Percentiles rank a stretch among this genome's conserved stretches.
These are phyloP conservation scores for Aegithalos caudatus DNA, from an alignment of 2,113 vertebrate species.

Conservation along the genomic window DNA sequence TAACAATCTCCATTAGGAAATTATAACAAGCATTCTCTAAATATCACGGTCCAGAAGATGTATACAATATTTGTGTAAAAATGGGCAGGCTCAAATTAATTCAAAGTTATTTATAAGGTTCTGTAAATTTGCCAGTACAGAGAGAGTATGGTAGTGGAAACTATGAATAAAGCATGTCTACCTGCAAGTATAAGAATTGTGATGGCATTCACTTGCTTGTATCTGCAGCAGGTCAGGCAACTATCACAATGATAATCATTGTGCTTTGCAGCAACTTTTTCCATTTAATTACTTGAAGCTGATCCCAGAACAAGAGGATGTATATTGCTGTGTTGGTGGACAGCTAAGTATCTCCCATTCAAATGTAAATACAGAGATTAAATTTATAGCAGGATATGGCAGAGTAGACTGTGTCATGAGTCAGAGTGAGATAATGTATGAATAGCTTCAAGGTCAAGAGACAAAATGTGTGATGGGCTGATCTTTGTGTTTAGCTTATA, in stretches of 20 bases:
- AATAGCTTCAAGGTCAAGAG: slow-evolving; percentile 24
- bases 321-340: neutral
- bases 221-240: neutral
- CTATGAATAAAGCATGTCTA: neutral
- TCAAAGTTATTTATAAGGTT: neutral
- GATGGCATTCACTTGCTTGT: neutral
- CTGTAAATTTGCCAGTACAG: neutral
- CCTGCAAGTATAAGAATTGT: neutral
- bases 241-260: neutral
- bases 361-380: neutral
- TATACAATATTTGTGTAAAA: neutral
- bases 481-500: neutral
- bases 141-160: neutral
- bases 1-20: neutral
- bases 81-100: neutral
- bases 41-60: neutral
- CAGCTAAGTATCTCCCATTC: neutral
- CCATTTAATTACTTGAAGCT: neutral
- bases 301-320: neutral
- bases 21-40: neutral
- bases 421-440: neutral
- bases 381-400: slow-evolving; percentile 23
- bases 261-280: neutral
- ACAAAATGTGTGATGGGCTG: neutral
- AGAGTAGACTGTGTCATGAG: neutral